Conservation (phyloP, 2,797 vertebrate genomes). For the Rhinichthys osculus region DNA sequence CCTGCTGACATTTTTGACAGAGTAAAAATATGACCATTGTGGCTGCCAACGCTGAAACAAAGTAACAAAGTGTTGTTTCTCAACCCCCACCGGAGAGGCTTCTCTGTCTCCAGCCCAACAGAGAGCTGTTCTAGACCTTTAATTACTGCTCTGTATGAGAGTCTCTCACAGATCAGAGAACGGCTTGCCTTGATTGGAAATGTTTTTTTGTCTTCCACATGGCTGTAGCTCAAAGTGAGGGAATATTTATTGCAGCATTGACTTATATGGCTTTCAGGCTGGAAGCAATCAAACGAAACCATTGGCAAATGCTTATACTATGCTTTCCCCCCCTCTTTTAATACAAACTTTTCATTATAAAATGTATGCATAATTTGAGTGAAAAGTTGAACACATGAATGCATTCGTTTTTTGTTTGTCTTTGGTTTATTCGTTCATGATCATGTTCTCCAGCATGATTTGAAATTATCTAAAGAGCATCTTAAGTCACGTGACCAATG, state of each 20-base stretch:
- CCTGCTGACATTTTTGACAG: constrained; percentile 30
- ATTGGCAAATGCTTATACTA: neutral
- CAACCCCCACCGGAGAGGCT: constrained; percentile 43
- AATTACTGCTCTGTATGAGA: constrained; percentile 65
- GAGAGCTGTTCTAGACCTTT: constrained; percentile 54
- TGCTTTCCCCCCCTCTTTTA: neutral
- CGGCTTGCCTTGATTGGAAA: constrained; percentile 11
- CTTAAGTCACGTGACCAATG: neutral
- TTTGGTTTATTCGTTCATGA: neutral
- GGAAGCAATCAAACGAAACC: neutral
- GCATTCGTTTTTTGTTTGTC: neutral
- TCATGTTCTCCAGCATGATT: neutral
- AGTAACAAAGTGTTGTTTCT: constrained; percentile 50
- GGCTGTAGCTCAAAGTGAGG: constrained; percentile 4
- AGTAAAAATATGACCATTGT: constrained; percentile 43
- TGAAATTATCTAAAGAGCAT: neutral
- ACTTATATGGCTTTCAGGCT: constrained; percentile 1
- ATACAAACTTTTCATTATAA: neutral
- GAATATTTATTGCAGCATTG: constrained; percentile 22
- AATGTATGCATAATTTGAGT: neutral
- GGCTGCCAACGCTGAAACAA: constrained; percentile 53
- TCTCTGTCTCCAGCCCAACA: constrained; percentile 57
- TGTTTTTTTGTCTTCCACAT: constrained; percentile 19
- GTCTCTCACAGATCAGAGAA: constrained; percentile 28
- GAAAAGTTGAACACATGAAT: neutral